Percentiles rank a stretch among this genome's conserved stretches.
These are phyloP conservation scores for Neuroterus valhalla DNA, from an alignment of 1,140 invertebrate species.

Conservation along the genomic window DNA sequence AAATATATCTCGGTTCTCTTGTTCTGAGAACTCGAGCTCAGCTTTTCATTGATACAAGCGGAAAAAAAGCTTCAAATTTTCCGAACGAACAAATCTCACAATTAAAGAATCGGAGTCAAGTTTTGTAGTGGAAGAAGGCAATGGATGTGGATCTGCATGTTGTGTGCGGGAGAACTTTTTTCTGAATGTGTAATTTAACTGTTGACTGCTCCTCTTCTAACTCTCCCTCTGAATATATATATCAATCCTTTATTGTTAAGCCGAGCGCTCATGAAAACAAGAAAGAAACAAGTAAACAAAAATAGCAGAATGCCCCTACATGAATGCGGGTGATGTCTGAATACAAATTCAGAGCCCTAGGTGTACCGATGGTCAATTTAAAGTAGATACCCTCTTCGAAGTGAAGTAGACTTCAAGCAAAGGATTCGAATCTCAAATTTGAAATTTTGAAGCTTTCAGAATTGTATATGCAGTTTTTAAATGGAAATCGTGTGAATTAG, in stretches of 20 bases:
- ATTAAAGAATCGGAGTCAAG: not conserved
- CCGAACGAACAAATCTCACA: too few relatives aligned
- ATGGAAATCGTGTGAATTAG: too few relatives aligned
- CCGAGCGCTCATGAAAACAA: not conserved
- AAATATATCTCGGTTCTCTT: not conserved
- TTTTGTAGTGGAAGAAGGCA: not conserved
- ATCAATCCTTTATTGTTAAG: not conserved
- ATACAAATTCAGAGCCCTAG: not conserved
- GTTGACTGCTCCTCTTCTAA: not conserved
- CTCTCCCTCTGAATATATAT: not conserved
- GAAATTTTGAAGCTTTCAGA: too few relatives aligned
- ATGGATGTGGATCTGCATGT: too few relatives aligned
- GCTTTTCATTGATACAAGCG: too few relatives aligned
- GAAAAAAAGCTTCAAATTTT: too few relatives aligned
- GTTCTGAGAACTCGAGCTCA: not conserved
- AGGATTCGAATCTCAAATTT: too few relatives aligned
- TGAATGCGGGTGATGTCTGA: constrained; percentile 8
- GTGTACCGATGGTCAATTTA: not conserved
- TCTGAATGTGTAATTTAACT: not conserved
- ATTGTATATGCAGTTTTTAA: too few relatives aligned
- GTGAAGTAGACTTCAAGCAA: too few relatives aligned
- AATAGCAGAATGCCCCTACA: not conserved
- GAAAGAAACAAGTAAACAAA: not conserved
- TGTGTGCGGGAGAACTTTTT: not conserved
- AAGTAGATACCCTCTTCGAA: too few relatives aligned